Base-by-base conservation (phyloP, 2,113 vertebrate genomes). In the Gadus macrocephalus region DNA sequence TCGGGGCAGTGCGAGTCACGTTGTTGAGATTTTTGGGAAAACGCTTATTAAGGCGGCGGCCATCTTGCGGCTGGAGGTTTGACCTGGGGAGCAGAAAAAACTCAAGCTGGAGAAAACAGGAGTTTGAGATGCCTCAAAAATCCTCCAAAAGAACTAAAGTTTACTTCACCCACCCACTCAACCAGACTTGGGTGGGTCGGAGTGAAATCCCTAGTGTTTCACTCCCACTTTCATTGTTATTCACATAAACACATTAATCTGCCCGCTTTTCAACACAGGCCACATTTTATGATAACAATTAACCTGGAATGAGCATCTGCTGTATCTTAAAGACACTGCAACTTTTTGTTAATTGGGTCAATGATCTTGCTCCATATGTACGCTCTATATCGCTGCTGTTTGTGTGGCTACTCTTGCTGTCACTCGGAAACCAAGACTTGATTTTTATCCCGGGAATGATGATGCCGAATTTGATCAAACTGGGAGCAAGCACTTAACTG, bases 271-370 rank as follows among this genome's bases (percentile, higher is more conserved):
- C 42, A 68, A 85, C 69, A 71, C 59, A 75, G 59, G 81, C 56
- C 75, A 78, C 79, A 66, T 79, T 90, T 89, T 85, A 85, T 75
- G 71, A 70, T 81, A 70, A 66, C 80, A 78, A 74, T 85, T 80
- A 86, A 83, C 75, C 78, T 16, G 16, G 56, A 83, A 75, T 68
- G 73, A 85, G 69, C 86, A 87, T 86, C 85, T 87, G 87, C 27
- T 71, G 67, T 65, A 73, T 72, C 75, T 85, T 78, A 76, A 77
- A 64, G 61, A 55, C 25, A 17, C 9, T 56, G 60, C 27, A 55
- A 3, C 69, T 70, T 71, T 35, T 25, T 28, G 27, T 4, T 15
- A 28, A 12, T 16, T 4, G 2, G 27, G 62, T 35, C 31, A 35
- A 35, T 35, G 31, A 35, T 1, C 4, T 35, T 35, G 6, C n/a